Conservation (phyloP, 1,140 invertebrate genomes). For the Drosophila ercepeae region DNA sequence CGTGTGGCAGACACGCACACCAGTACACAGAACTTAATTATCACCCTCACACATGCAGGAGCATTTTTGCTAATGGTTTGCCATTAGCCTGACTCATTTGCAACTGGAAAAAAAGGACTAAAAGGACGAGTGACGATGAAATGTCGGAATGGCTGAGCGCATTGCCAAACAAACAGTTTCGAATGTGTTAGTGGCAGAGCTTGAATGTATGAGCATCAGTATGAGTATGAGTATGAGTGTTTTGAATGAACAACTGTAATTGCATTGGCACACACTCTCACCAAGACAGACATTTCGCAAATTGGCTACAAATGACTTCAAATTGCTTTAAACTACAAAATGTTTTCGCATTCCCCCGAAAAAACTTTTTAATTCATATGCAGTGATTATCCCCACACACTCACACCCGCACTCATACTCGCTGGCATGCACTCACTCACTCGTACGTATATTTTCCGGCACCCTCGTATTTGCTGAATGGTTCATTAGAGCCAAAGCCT, state of each 20-base stretch:
- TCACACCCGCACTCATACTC: not conserved
- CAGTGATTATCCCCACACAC: slow-evolving; percentile 68
- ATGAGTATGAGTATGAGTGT: no score
- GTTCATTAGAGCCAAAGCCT: slow-evolving; percentile 66
- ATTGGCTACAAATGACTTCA: slow-evolving; percentile 82
- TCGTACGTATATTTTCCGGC: slow-evolving; percentile 2
- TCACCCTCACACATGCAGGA: slow-evolving; percentile 48
- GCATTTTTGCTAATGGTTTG: slow-evolving; percentile 78
- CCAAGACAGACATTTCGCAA: slow-evolving; percentile 69
- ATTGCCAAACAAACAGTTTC: slow-evolving; percentile 57
- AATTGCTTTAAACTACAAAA: slow-evolving; percentile 82
- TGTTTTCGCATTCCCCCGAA: slow-evolving; percentile 55
- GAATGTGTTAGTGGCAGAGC: slow-evolving; percentile 15
- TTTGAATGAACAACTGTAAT: slow-evolving; percentile 47
- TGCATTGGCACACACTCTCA: slow-evolving; percentile 60
- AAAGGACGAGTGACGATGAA: slow-evolving; percentile 19
- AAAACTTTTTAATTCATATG: slow-evolving; percentile 76
- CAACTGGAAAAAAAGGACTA: slow-evolving; percentile 45
- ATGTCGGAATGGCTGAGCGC: slow-evolving; percentile 50
- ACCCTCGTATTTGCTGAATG: slow-evolving; percentile 44
- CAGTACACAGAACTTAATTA: slow-evolving; percentile 45
- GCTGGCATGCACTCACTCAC: not conserved
- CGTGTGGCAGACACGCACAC: slow-evolving; percentile 26
- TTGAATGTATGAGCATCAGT: slow-evolving; percentile 9
- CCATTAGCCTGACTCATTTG: slow-evolving; percentile 82